Evolutionary conservation across 2,888 invertebrate genomes (phyloP), one percentile per base, ranked within the genome.

Genomic region (Trachelus iudaicus): DNA sequence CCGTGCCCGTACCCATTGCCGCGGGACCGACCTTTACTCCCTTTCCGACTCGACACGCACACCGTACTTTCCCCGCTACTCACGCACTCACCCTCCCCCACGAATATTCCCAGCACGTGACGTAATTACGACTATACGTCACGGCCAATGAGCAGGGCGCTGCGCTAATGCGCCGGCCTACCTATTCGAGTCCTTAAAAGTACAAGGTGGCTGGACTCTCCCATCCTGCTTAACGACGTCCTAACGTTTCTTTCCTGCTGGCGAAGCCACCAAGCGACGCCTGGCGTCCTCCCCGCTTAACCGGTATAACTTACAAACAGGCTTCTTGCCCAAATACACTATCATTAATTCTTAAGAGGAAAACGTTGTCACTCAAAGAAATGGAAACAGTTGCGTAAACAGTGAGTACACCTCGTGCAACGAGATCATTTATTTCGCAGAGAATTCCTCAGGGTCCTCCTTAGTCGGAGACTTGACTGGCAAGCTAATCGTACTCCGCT

Each of bases 401-500:
- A 40, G 40, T 15, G 6, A 40, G 40, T 40, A 40, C 40, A 40
- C 1, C 40, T 40, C 40, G 40, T 40, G 40, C 40, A 40, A 40
- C 40, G 15, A 15, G 40, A 15, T 15, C 15, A 40, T 40, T 40
- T 40, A 40, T 40, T 40, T 33, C 30, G 69, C 11, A 13, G 33
- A 69, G 30, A 69, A 15, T 74, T 78, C 15, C 15, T 40, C 40
- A 40, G 40, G 40, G 15, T 15, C 2, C 4, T 40, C 40, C 40
- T 15, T 15, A 4, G 15, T 15, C 40, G 40, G 15, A 6, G 34
- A 33, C 79, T 93, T 15, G 15, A 15, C 15, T 40, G 40, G 15
- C 40, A 40, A 15, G 40, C 40, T 92, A 98, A 91, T 99, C 98
- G 91, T 96, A 99, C 91, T 99, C 99, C 0, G 98, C 97, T 56